These are phyloP conservation scores for Carcina quercana DNA, from an alignment of 2,888 invertebrate species.

Conservation along the genomic window DNA sequence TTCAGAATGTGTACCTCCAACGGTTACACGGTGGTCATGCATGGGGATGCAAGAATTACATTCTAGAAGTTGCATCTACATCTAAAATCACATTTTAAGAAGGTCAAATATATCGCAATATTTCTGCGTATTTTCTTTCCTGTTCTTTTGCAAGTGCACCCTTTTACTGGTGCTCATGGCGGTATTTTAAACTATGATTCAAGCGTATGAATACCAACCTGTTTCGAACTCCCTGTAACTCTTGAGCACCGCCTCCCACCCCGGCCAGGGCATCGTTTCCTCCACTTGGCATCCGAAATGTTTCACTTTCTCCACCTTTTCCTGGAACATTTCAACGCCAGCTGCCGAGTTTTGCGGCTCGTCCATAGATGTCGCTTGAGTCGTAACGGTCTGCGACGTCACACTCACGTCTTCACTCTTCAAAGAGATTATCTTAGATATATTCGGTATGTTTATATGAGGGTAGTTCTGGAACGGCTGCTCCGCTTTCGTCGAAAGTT, in stretches of 20 bases:
- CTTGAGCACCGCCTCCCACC: constrained; percentile 60
- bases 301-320: constrained; percentile 17
- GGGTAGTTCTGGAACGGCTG: constrained; percentile 32
- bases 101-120: too few species aligned
- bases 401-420: constrained; percentile 35
- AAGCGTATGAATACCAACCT: constrained; percentile 57
- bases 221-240: constrained; percentile 68
- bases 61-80: too few species aligned
- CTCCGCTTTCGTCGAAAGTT: constrained; percentile 21
- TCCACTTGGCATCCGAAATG: constrained; percentile 42
- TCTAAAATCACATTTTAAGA: too few species aligned
- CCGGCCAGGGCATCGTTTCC: constrained; percentile 54
- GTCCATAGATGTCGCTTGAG: constrained; percentile 60
- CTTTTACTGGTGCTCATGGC: too few species aligned
- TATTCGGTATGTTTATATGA: constrained; percentile 54
- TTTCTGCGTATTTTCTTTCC: too few species aligned
- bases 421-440: constrained; percentile 55
- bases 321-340: constrained; percentile 32
- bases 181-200: too few species aligned
- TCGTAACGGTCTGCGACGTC: constrained; percentile 44
- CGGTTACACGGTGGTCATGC: too few species aligned
- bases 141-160: too few species aligned
- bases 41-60: too few species aligned
- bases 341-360: constrained; percentile 52
- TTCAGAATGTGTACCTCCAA: too few species aligned